Conservation (phyloP, 2,113 vertebrate species). For the Thunnus thynnus region DNA sequence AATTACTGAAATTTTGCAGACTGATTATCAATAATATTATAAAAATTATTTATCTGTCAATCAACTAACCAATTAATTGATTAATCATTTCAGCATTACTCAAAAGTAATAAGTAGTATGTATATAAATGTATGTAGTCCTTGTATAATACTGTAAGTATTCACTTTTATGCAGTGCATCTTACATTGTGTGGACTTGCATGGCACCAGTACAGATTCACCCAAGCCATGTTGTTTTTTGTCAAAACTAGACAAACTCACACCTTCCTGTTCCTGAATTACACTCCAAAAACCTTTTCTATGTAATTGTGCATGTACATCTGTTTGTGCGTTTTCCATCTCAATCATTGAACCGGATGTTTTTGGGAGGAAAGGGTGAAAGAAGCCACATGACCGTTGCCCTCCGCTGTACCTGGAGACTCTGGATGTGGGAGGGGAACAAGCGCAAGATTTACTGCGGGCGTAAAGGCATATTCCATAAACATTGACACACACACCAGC, state of each 20-base stretch:
- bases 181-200: background rate
- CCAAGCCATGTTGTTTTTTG: background rate
- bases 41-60: too few species aligned
- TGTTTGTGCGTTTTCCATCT: constrained; percentile 18
- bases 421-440: constrained; percentile 41
- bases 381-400: constrained; percentile 63
- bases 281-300: background rate
- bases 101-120: too few species aligned
- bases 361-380: constrained; percentile 16
- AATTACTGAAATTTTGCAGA: too few species aligned
- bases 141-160: background rate
- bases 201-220: background rate
- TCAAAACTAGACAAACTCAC: background rate
- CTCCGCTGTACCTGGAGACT: constrained; percentile 68
- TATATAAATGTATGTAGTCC: background rate
- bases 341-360: constrained; percentile 6
- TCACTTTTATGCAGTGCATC: background rate
- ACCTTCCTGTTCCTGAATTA: background rate
- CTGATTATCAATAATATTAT: too few species aligned
- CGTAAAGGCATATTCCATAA: constrained; percentile 86
- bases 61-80: background rate
- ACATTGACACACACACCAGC: constrained; percentile 86
- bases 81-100: background rate
- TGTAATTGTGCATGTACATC: background rate
- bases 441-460: constrained; percentile 83